Percentiles rank a stretch among this genome's conserved stretches.
Evolutionary conservation across 2,888 invertebrate species (phyloP).

Genomic region (Drosophila nigritarsus): DNA sequence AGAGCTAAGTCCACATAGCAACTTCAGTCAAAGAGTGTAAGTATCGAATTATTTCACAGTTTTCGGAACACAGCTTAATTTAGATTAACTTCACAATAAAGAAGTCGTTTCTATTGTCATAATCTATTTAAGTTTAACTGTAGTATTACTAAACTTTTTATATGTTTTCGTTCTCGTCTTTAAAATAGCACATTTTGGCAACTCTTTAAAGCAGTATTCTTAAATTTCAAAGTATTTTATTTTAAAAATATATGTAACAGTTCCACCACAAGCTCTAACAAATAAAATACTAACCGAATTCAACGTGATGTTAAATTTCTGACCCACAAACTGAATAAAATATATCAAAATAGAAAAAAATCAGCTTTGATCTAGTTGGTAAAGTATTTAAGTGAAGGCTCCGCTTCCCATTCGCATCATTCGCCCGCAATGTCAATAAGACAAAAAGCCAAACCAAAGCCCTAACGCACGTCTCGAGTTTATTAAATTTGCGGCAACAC

Average conservation of each 20-base stretch:
- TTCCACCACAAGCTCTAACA: not conserved
- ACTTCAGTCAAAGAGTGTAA: not conserved
- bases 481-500: constrained; percentile 80
- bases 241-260: not conserved
- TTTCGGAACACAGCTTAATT: not conserved
- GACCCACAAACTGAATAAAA: constrained; percentile 64
- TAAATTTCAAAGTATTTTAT: not conserved
- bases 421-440: constrained; percentile 15
- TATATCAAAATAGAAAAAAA: constrained; percentile 50
- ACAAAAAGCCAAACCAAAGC: constrained; percentile 62
- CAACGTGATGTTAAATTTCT: constrained; percentile 30
- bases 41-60: not conserved
- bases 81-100: not conserved
- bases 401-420: not conserved
- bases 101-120: not conserved
- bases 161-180: not conserved
- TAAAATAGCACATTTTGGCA: not conserved
- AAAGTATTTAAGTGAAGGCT: constrained; percentile 65
- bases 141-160: not conserved
- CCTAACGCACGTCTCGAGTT: constrained; percentile 80
- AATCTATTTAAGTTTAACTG: not conserved
- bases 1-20: not conserved
- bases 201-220: not conserved
- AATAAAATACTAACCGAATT: constrained; percentile 21
- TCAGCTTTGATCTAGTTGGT: constrained; percentile 73